Evolutionary conservation across 2,888 invertebrate species (phyloP).

Genomic region (Amitus sp.): DNA sequence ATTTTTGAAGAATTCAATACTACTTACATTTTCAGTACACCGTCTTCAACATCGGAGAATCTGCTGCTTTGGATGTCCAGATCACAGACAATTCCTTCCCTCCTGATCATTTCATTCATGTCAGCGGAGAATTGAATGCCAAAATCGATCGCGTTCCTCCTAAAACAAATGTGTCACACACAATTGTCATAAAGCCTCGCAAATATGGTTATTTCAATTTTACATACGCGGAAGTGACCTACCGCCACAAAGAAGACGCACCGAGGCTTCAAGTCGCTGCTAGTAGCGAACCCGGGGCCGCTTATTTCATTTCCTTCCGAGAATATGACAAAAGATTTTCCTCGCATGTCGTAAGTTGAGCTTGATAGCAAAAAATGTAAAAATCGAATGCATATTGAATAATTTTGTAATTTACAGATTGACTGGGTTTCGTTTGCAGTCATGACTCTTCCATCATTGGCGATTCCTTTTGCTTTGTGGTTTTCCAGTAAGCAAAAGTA

Average conservation of each 20-base stretch:
- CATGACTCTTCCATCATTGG: conserved; percentile 94
- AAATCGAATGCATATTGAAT: conserved; percentile 17
- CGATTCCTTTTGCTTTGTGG: conserved; percentile 95
- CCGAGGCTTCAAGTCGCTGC: conserved; percentile 72
- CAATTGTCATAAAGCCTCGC: conserved; percentile 89
- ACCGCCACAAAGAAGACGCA: conserved; percentile 86
- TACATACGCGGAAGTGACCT: conserved; percentile 92
- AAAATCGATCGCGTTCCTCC: conserved; percentile 92
- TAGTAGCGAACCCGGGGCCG: conserved; percentile 94
- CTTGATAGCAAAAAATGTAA: not conserved
- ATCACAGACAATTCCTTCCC: conserved; percentile 93
- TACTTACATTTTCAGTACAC: too few relatives aligned
- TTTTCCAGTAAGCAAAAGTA: conserved; percentile 95
- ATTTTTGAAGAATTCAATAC: too few relatives aligned
- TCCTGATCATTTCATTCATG: conserved; percentile 88
- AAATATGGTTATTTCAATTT: conserved; percentile 97
- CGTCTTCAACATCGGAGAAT: conserved; percentile 91
- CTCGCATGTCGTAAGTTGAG: conserved; percentile 81
- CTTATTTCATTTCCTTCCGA: conserved; percentile 89
- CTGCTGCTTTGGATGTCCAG: conserved; percentile 89
- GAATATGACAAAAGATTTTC: conserved; percentile 98
- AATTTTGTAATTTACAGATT: conserved; percentile 71
- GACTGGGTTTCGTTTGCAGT: conserved; percentile 98
- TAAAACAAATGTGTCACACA: conserved; percentile 92
- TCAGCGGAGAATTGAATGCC: conserved; percentile 86